A percentile compares a stretch with the other conserved stretches of the same genome.
phyloP scores from a whole-genome alignment of 2,113 vertebrate species.

The Pomatorhinus ruficollis region DNA sequence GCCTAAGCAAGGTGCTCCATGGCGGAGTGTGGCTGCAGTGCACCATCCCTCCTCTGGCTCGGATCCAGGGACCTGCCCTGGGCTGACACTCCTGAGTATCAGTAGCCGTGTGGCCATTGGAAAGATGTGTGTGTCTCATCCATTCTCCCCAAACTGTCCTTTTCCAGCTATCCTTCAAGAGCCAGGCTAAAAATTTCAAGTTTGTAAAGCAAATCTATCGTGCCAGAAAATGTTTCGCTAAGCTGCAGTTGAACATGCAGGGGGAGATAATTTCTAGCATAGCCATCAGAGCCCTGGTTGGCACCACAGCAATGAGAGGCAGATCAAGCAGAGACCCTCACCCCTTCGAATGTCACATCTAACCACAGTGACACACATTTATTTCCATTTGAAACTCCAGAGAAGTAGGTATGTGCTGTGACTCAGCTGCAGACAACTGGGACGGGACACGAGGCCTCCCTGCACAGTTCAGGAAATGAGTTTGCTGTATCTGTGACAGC shows the following conservation, averaged over 20 bases:
- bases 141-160: background rate
- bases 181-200: background rate
- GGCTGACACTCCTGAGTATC: rapidly evolving
- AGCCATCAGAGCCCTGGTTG: background rate
- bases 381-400: constrained; percentile 32
- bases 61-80: background rate
- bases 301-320: background rate
- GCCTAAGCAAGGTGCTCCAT: background rate
- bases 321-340: background rate
- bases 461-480: constrained; percentile 64
- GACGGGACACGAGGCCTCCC: background rate
- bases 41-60: rapidly evolving
- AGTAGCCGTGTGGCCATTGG: background rate
- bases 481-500: constrained; percentile 53
- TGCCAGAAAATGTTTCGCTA: background rate
- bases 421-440: background rate
- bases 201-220: background rate
- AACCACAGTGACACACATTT: constrained; percentile 13
- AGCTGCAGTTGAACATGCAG: background rate
- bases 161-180: background rate
- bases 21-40: rapidly evolving
- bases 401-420: background rate
- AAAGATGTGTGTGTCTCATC: rapidly evolving
- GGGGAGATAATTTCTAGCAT: background rate
- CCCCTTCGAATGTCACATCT: background rate